A percentile compares a stretch with the other conserved stretches of the same genome.
Evolutionary conservation across 2,888 invertebrate genomes (phyloP).

Genomic region (Eulithis prunata): DNA sequence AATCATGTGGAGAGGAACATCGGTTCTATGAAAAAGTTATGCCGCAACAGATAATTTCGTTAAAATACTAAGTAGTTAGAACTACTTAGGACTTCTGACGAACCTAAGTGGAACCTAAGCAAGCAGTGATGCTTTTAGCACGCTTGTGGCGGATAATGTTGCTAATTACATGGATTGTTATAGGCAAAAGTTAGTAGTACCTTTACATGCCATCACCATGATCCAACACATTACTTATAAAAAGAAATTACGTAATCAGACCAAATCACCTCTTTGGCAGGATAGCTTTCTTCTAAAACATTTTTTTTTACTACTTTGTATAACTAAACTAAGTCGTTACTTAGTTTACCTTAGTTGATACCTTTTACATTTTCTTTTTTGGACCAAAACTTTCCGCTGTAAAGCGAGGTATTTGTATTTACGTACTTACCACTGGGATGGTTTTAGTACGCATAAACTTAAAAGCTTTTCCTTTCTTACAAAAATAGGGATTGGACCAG

Average conservation of each 20-base stretch:
- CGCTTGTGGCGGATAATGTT: too few species aligned
- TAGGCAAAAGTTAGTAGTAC: too few species aligned
- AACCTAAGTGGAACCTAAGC: too few species aligned
- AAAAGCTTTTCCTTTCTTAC: slow-evolving; percentile 33
- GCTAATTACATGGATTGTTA: too few species aligned
- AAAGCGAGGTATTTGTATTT: slow-evolving; percentile 31
- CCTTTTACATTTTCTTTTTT: slow-evolving; percentile 16
- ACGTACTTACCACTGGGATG: slow-evolving; percentile 30
- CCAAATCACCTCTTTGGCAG: too few species aligned
- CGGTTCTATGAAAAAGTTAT: background rate
- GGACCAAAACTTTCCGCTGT: slow-evolving; percentile 21
- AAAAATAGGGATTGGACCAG: slow-evolving; percentile 8
- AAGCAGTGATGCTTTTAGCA: too few species aligned
- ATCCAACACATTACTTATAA: too few species aligned
- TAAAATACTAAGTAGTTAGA: too few species aligned
- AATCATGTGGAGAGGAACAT: background rate
- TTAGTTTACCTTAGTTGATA: background rate
- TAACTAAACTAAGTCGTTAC: background rate
- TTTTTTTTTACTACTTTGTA: background rate
- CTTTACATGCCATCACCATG: too few species aligned
- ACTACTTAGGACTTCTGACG: too few species aligned
- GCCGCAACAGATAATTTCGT: background rate
- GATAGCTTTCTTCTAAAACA: background rate
- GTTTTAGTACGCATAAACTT: slow-evolving; percentile 35
- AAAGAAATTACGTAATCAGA: too few species aligned